Conservation (phyloP, 1,140 invertebrate genomes). For the Danaus melanippus region DNA sequence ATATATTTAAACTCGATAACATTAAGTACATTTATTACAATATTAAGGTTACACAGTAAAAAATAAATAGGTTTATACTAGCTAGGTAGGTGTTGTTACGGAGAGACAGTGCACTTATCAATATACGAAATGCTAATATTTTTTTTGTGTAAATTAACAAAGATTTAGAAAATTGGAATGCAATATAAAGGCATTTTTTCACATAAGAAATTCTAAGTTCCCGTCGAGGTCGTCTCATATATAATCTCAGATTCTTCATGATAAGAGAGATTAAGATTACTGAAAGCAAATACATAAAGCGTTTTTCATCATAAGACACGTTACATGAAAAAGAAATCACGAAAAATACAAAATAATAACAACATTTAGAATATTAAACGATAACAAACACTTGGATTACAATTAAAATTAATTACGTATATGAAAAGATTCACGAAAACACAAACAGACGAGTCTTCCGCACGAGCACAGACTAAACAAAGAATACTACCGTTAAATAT, state of each 20-base stretch:
- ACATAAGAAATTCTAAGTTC: conserved; percentile 5
- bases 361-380: conserved; percentile 5
- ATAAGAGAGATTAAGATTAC: no score
- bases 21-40: conserved; percentile 47
- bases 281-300: conserved; percentile 2
- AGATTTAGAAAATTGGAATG: neutral
- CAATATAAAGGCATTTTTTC: neutral
- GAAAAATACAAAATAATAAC: conserved; percentile 9
- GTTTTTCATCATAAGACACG: conserved; percentile 8
- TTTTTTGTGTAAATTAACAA: neutral
- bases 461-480: no score
- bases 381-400: neutral
- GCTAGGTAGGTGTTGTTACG: conserved; percentile 12
- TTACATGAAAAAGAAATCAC: conserved; percentile 1
- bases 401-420: no score
- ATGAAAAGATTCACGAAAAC: no score
- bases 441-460: no score
- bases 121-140: neutral
- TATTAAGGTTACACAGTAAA: conserved; percentile 8
- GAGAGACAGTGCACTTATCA: conserved; percentile 13
- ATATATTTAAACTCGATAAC: conserved; percentile 47
- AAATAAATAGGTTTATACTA: conserved; percentile 42
- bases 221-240: neutral
- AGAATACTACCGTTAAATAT: no score
- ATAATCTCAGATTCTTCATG: no score